Evolutionary conservation across 2,113 vertebrate genomes (phyloP), one percentile per base, ranked within the genome.

Genomic region (Cygnus atratus): DNA sequence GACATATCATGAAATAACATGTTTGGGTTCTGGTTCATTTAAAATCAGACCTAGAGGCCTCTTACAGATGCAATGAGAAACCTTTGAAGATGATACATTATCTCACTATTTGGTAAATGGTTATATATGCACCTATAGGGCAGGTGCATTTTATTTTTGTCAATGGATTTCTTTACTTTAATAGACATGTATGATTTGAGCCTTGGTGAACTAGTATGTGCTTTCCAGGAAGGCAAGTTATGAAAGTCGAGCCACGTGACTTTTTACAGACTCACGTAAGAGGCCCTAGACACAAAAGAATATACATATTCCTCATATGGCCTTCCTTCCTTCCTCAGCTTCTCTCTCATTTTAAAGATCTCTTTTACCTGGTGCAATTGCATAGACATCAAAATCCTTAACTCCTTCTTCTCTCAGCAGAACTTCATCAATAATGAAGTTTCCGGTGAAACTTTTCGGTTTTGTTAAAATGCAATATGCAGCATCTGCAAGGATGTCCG

Each of bases 401-500:
- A 99, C 90, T 61, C 99, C 99, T 84, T 99, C 98, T 95, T 98
- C 96, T 95, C 92, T 98, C 78, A 99, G 98, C 55, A 99, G 75
- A 76, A 98, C 98, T 95, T 99, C 99, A 87, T 99, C 99, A 90
- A 99, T 98, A 95, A 99, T 24, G 84, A 99, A 99, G 90, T 99
- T 98, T 46, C 99, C 99, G 2, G 99, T 99, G 97, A 98, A 99
- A 95, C 86, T 98, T 96, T 97, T 98, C 2, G 98, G 98, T 73
- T 97, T 98, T 84, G 98, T 98, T 87, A 99, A 98, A 96, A 99
- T 97, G 91, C 98, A 98, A 48, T 99, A 99, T 5, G 99, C 99
- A 46, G 99, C 99, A 83, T 99, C 99, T 4, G 99, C 99, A 62
- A 99, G 98, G 92, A 99, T 99, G 72, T 99, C 99, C 0, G 98